A percentile compares a stretch with the other conserved stretches of the same genome.
Evolutionary conservation across 1,140 invertebrate species (phyloP).

Genomic region (Drosophila hydei): DNA sequence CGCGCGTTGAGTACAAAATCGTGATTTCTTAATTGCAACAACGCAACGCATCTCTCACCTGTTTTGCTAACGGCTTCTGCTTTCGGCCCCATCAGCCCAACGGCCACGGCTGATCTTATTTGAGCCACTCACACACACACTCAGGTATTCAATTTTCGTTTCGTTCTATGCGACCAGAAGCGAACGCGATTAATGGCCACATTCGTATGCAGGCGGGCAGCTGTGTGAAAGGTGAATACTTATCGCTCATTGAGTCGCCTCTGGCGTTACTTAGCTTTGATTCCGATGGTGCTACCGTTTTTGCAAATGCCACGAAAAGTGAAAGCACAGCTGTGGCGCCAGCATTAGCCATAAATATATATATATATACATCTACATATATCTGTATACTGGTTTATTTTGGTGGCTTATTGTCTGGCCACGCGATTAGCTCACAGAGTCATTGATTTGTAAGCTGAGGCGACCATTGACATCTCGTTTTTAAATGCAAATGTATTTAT

Average conservation of each 20-base stretch:
- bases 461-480: not conserved
- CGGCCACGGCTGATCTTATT: slow-evolving; percentile 17
- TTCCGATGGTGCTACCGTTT: slow-evolving; percentile 56
- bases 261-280: slow-evolving; percentile 10
- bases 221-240: slow-evolving; percentile 73
- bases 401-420: too few species aligned
- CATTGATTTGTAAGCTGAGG: not conserved
- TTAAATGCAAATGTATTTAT: slow-evolving; percentile 1
- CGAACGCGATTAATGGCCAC: slow-evolving; percentile 56
- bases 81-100: not conserved
- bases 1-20: slow-evolving; percentile 39
- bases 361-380: too few species aligned
- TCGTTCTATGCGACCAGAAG: slow-evolving; percentile 47
- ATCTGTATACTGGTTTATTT: slow-evolving; percentile 60
- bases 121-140: too few species aligned
- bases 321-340: slow-evolving; percentile 67
- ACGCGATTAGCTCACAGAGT: slow-evolving; percentile 18
- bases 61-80: slow-evolving; percentile 14
- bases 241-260: slow-evolving; percentile 29
- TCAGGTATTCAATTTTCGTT: slow-evolving; percentile 35
- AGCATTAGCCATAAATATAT: slow-evolving; percentile 30
- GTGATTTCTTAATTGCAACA: slow-evolving; percentile 72
- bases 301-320: slow-evolving; percentile 53
- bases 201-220: slow-evolving; percentile 64
- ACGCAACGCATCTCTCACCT: slow-evolving; percentile 40